Percentiles rank a stretch among this genome's conserved stretches.
Conservation (phyloP, 1,140 invertebrate genomes). For the Condylostylus longicornis region DNA sequence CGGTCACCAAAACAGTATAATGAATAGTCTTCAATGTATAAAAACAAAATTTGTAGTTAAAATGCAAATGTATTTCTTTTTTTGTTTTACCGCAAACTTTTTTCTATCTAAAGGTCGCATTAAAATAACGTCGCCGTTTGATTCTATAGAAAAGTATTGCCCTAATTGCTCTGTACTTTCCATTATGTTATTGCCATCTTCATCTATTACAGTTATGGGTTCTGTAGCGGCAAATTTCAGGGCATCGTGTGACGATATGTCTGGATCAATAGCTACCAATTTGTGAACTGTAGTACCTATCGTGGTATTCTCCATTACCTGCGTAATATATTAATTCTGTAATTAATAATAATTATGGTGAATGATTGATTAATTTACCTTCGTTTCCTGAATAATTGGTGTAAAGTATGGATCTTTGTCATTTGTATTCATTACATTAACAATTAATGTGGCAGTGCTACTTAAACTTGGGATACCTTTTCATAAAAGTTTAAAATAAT, state of each 20-base stretch:
- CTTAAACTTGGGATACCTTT: conserved; percentile 59
- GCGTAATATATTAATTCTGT: conserved; percentile 2
- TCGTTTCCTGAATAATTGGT: conserved; percentile 62
- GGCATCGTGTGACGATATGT: conserved; percentile 50
- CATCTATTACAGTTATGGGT: conserved; percentile 60
- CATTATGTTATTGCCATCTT: conserved; percentile 60
- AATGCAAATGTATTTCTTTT: neutral
- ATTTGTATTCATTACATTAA: conserved; percentile 72
- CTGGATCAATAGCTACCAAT: conserved; percentile 65
- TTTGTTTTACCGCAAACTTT: conserved; percentile 22
- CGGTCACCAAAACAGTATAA: conserved; percentile 62
- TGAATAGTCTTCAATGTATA: conserved; percentile 15
- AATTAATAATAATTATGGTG: neutral
- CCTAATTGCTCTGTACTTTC: conserved; percentile 40
- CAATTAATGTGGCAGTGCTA: conserved; percentile 60
- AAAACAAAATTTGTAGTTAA: neutral
- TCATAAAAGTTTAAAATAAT: neutral
- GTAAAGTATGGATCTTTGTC: conserved; percentile 77
- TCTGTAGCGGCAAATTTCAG: conserved; percentile 57
- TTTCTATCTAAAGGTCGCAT: conserved; percentile 24
- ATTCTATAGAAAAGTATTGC: conserved; percentile 57
- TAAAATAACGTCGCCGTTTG: conserved; percentile 55
- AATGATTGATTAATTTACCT: conserved; percentile 37
- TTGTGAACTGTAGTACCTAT: conserved; percentile 57
- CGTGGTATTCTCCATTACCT: conserved; percentile 57